Evolutionary conservation across 2,888 invertebrate species (phyloP).

Genomic region (Caenorhabditis sp.): DNA sequence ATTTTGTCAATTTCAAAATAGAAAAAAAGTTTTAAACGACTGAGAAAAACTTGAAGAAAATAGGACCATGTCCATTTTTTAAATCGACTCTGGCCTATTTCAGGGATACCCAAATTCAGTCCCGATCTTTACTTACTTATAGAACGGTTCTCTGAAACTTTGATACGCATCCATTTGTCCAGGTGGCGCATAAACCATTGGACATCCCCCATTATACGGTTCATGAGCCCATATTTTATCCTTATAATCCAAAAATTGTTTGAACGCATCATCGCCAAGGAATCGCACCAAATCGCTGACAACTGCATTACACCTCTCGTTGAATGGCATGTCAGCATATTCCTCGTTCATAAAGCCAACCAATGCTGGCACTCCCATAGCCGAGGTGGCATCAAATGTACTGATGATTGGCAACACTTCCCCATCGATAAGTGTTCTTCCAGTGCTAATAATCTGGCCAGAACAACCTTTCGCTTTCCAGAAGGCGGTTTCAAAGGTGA

Average conservation of each 20-base stretch:
- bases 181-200: slow-evolving; percentile 71
- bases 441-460: slow-evolving; percentile 71
- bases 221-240: slow-evolving; percentile 73
- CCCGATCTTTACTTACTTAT: slow-evolving; percentile 45
- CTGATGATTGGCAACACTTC: slow-evolving; percentile 41
- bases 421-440: slow-evolving; percentile 38
- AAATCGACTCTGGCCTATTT: no score
- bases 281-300: slow-evolving; percentile 60
- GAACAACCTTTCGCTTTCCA: slow-evolving; percentile 73
- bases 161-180: slow-evolving; percentile 56
- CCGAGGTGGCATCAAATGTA: slow-evolving; percentile 41
- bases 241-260: slow-evolving; percentile 57
- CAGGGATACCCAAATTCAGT: no score
- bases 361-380: slow-evolving; percentile 71
- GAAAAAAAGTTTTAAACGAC: no score
- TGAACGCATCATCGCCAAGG: slow-evolving; percentile 47
- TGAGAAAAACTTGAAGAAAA: no score
- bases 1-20: no score
- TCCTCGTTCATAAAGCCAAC: slow-evolving; percentile 71
- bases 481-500: slow-evolving; percentile 72
- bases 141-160: slow-evolving; percentile 48
- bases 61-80: no score
- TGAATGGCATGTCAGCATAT: slow-evolving; percentile 48
- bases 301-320: slow-evolving; percentile 71
- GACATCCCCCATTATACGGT: slow-evolving; percentile 73